A percentile compares a stretch with the other conserved stretches of the same genome.
phyloP scores from a whole-genome alignment of 2,888 invertebrate genomes.

The Eupeodes luniger region DNA sequence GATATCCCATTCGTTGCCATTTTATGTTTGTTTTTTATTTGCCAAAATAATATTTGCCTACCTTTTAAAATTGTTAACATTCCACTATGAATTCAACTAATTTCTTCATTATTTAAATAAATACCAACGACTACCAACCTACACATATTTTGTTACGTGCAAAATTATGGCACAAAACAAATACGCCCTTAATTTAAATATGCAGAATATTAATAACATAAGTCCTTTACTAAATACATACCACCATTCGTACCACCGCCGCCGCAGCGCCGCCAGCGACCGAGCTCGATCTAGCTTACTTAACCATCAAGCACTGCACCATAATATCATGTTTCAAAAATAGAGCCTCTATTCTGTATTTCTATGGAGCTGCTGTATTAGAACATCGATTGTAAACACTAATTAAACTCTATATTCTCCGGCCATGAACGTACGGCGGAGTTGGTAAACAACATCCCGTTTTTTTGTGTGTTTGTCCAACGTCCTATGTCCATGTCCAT shows the following conservation, averaged over 20 bases:
- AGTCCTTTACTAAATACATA: neutral
- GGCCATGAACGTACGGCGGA: neutral
- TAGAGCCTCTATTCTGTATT: slow-evolving; percentile 23
- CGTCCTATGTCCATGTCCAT: neutral
- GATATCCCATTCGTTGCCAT: too few relatives aligned
- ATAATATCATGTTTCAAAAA: slow-evolving; percentile 46
- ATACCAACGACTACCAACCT: neutral
- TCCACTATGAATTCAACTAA: slow-evolving; percentile 10
- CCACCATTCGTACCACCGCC: neutral
- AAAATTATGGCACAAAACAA: slow-evolving; percentile 9
- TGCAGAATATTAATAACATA: slow-evolving; percentile 22
- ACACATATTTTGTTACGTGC: neutral
- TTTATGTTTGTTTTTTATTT: too few relatives aligned
- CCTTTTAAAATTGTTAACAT: neutral
- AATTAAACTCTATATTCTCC: slow-evolving; percentile 47
- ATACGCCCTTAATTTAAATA: slow-evolving; percentile 25
- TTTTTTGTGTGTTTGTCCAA: neutral
- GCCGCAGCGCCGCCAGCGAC: neutral
- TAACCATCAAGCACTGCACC: neutral
- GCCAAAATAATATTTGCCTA: neutral
- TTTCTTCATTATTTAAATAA: slow-evolving; percentile 15
- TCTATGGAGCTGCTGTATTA: neutral
- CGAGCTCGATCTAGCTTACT: too few relatives aligned
- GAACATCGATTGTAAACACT: slow-evolving; percentile 57
- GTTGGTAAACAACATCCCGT: slow-evolving; percentile 15